Conservation (phyloP, 2,113 vertebrate genomes). For the Crotophaga sulcirostris region DNA sequence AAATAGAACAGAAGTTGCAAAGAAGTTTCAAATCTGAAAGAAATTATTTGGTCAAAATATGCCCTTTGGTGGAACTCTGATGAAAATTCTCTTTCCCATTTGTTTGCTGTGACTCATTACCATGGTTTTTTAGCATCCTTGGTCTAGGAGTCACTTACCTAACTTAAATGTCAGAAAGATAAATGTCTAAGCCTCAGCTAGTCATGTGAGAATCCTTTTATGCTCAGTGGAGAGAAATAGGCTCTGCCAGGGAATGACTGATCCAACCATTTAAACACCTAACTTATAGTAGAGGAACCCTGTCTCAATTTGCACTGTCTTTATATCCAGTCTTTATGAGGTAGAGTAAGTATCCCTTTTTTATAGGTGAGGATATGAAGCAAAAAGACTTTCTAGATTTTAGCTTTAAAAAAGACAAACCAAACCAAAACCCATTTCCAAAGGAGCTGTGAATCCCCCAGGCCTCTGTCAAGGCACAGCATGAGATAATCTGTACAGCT, state of each 20-base stretch:
- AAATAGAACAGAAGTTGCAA: conserved; percentile 29
- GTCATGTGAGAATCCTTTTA: not conserved
- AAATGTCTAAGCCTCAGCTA: conserved; percentile 12
- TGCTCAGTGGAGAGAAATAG: conserved; percentile 29
- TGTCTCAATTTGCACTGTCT: not conserved
- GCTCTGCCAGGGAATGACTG: conserved; percentile 11
- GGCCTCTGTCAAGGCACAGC: not conserved
- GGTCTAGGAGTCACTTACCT: not conserved
- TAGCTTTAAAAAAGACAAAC: not conserved
- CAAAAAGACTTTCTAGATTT: not conserved
- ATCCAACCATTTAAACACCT: conserved; percentile 4
- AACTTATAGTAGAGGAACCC: not conserved
- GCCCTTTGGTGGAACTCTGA: not conserved
- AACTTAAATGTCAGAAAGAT: conserved; percentile 52
- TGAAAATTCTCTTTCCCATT: conserved; percentile 3
- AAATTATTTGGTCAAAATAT: conserved; percentile 13
- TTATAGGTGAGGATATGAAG: not conserved
- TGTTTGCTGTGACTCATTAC: not conserved
- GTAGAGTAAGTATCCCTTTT: not conserved
- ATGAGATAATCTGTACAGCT: not conserved
- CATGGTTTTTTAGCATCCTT: not conserved
- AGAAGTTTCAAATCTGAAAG: conserved; percentile 47
- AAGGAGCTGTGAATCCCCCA: not conserved
- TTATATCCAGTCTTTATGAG: not conserved
- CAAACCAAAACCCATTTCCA: not conserved